Evolutionary conservation across 2,113 vertebrate species (phyloP), one percentile per base, ranked within the genome.

Genomic region (Ivindomyrus marchei): DNA sequence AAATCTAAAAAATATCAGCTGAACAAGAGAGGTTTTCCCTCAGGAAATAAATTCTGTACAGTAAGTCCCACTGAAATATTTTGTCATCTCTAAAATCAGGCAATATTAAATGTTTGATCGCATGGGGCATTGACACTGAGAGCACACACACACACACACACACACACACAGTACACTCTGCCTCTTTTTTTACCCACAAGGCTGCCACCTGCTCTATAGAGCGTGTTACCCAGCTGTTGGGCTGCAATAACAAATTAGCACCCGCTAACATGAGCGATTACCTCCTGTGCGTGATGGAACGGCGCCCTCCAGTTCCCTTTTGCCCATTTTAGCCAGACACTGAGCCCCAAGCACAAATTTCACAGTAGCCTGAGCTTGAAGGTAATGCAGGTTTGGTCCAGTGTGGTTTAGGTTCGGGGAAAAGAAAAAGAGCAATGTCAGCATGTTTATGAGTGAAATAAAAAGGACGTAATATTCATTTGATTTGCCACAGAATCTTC

Each of bases 201-300:
- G 94, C 94, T 92, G 94, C 96, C 96, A 96, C 96, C 96, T 96
- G 96, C 95, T 96, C 95, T 92, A 93, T 93, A 92, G 94, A 94
- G 94, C 94, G 94, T 95, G 95, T 93, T 90, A 93, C 95, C 95
- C 96, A 96, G 96, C 95, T 96, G 96, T 95, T 95, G 93, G 56
- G 94, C 94, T 94, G 95, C 95, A 95, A 95, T 94, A 96, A 96
- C 96, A 96, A 95, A 95, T 95, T 92, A 96, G 94, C 94, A 94
- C 94, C 94, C 94, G 92, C 94, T 80, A 58, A 93, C 92, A 90
- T 90, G 91, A 92, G 92, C 94, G 93, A 95, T 95, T 95, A 95
- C 94, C 95, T 93, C 94, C 90, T 90, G 92, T 92, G 87, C 87
- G 89, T 89, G 93, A 50, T 36, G 50, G 70, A 88, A 52, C 89